Percentiles rank a stretch among this genome's conserved stretches.
Conservation (phyloP, 2,888 invertebrate species). For the Scotopteryx bipunctaria region DNA sequence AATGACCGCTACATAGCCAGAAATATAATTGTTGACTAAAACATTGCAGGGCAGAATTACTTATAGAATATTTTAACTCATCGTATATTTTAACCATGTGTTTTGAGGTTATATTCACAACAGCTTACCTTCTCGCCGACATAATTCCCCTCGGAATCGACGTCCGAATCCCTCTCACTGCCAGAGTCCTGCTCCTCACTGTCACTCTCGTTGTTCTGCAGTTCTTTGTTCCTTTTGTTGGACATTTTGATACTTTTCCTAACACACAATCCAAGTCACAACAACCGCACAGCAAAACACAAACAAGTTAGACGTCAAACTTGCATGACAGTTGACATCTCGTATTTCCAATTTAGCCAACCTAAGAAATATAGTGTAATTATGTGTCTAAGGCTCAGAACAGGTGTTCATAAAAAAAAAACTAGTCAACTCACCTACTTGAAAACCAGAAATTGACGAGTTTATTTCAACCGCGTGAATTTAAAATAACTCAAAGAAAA, state of each 20-base stretch:
- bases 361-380: neutral
- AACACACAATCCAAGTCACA: conserved; percentile 13
- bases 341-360: neutral
- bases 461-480: too few species aligned
- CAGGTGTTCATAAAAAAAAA: neutral
- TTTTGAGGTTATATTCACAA: conserved; percentile 63
- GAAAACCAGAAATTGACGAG: too few species aligned
- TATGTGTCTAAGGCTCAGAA: neutral
- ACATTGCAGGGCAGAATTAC: neutral
- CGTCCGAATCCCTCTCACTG: conserved; percentile 70
- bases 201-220: conserved; percentile 66
- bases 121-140: conserved; percentile 80
- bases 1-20: too few species aligned
- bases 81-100: conserved; percentile 54
- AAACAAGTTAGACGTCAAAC: conserved; percentile 19
- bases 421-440: neutral
- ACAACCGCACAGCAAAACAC: conserved; percentile 14
- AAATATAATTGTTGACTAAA: neutral
- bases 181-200: conserved; percentile 73
- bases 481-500: too few species aligned
- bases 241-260: conserved; percentile 58
- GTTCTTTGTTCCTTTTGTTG: conserved; percentile 73
- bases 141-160: conserved; percentile 79
- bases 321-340: neutral
- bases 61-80: neutral